phyloP scores from a whole-genome alignment of 2,888 invertebrate genomes.

The Altica lythri region DNA sequence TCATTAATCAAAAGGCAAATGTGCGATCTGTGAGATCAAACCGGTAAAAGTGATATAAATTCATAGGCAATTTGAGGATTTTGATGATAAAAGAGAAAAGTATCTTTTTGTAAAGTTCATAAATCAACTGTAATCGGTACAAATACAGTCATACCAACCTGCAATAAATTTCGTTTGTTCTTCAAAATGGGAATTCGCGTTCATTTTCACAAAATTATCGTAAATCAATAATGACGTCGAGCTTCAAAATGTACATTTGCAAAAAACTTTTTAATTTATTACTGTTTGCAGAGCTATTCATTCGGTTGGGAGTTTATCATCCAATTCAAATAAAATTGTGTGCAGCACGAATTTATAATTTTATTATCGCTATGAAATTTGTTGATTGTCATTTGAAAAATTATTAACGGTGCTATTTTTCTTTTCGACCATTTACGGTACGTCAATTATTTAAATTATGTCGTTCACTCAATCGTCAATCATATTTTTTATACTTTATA shows the following conservation, averaged over 20 bases:
- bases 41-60: slow-evolving; percentile 38
- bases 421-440: slow-evolving; percentile 14
- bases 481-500: not conserved
- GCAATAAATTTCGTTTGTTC: slow-evolving; percentile 56
- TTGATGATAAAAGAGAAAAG: slow-evolving; percentile 48
- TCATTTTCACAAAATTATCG: slow-evolving; percentile 58
- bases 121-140: slow-evolving; percentile 51
- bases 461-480: not conserved
- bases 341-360: slow-evolving; percentile 37
- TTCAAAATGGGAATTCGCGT: slow-evolving; percentile 56
- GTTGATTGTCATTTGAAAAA: slow-evolving; percentile 33
- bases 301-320: slow-evolving; percentile 47
- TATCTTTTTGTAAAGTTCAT: slow-evolving; percentile 45
- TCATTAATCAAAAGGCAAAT: slow-evolving; percentile 3
- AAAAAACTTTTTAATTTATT: slow-evolving; percentile 52
- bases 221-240: slow-evolving; percentile 56
- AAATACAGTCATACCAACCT: slow-evolving; percentile 49
- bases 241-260: slow-evolving; percentile 54
- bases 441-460: slow-evolving; percentile 36
- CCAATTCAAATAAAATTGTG: slow-evolving; percentile 41
- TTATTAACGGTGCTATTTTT: slow-evolving; percentile 30
- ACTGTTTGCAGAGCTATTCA: slow-evolving; percentile 49
- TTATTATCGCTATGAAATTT: slow-evolving; percentile 38
- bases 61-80: slow-evolving; percentile 42
- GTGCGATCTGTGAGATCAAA: slow-evolving; percentile 7